Evolutionary conservation across 2,113 vertebrate genomes (phyloP).

Genomic region (Rhinopomastus cyanomelas): DNA sequence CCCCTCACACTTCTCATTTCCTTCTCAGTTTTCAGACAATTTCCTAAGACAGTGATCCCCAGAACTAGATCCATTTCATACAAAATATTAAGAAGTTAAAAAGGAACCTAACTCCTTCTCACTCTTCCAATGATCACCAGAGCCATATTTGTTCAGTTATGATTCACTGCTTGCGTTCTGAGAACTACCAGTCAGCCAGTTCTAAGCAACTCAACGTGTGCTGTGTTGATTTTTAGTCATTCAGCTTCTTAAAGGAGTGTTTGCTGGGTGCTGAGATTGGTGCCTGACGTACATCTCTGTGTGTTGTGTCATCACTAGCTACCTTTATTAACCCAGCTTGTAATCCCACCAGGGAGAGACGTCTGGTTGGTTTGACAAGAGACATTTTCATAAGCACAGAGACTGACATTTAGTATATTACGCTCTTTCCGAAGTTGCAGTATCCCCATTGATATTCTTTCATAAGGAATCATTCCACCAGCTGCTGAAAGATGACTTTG

Average conservation of each 20-base stretch:
- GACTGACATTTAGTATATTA: conserved; percentile 54
- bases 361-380: conserved; percentile 53
- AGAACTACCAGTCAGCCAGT: conserved; percentile 4
- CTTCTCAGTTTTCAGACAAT: neutral
- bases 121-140: neutral
- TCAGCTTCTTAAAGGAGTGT: conserved; percentile 13
- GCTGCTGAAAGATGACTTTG: neutral
- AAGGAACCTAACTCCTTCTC: neutral
- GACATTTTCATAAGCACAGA: conserved; percentile 43
- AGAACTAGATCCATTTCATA: neutral
- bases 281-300: conserved; percentile 8
- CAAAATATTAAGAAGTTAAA: neutral
- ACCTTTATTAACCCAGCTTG: conserved; percentile 30
- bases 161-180: conserved; percentile 18
- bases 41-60: neutral
- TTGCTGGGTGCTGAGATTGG: neutral
- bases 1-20: neutral
- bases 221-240: conserved; percentile 28
- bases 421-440: neutral
- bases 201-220: conserved; percentile 45
- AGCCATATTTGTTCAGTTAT: conserved; percentile 8
- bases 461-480: conserved; percentile 43
- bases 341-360: conserved; percentile 54
- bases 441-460: conserved; percentile 21
- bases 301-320: neutral